Conservation (phyloP, 2,113 vertebrate genomes). For the Periophthalmus modestus region DNA sequence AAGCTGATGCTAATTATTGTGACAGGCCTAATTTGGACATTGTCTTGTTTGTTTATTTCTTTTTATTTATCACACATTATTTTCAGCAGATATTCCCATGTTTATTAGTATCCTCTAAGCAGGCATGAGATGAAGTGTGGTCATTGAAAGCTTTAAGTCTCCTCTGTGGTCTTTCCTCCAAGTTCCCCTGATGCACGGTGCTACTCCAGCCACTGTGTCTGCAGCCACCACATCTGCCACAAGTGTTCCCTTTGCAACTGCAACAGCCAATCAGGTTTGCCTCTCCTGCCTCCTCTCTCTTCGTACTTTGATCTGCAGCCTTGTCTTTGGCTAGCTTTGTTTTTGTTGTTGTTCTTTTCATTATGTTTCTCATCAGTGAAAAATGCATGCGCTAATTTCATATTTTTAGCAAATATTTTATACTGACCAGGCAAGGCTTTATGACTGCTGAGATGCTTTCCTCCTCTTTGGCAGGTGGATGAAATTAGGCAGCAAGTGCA, state of each 20-base stretch:
- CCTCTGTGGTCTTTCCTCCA: slow-evolving; percentile 87
- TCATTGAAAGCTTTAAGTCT: slow-evolving; percentile 34
- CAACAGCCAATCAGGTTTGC: slow-evolving; percentile 99
- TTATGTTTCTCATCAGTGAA: slow-evolving; percentile 26
- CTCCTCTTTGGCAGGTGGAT: not conserved
- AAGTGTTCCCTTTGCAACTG: slow-evolving; percentile 99
- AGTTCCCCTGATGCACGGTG: slow-evolving; percentile 99
- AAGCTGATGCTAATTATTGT: not conserved
- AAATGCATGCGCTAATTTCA: slow-evolving; percentile 24
- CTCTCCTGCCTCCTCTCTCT: slow-evolving; percentile 80
- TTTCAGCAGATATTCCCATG: slow-evolving; percentile 26
- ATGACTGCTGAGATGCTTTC: not conserved
- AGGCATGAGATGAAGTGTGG: slow-evolving; percentile 29
- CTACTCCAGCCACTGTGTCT: slow-evolving; percentile 97
- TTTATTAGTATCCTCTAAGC: slow-evolving; percentile 41
- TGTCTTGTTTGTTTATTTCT: not conserved
- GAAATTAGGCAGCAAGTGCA: not conserved
- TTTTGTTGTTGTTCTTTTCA: not conserved
- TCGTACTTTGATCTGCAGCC: slow-evolving; percentile 17
- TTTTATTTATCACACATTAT: not conserved
- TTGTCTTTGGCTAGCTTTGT: slow-evolving; percentile 15
- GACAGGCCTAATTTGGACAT: slow-evolving; percentile 1
- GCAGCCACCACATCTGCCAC: slow-evolving; percentile 97
- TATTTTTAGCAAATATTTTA: slow-evolving; percentile 24
- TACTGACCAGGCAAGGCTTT: not conserved